Percentiles rank a stretch among this genome's conserved stretches.
phyloP scores from a whole-genome alignment of 2,113 vertebrate genomes.

The Leucoraja erinaceus region DNA sequence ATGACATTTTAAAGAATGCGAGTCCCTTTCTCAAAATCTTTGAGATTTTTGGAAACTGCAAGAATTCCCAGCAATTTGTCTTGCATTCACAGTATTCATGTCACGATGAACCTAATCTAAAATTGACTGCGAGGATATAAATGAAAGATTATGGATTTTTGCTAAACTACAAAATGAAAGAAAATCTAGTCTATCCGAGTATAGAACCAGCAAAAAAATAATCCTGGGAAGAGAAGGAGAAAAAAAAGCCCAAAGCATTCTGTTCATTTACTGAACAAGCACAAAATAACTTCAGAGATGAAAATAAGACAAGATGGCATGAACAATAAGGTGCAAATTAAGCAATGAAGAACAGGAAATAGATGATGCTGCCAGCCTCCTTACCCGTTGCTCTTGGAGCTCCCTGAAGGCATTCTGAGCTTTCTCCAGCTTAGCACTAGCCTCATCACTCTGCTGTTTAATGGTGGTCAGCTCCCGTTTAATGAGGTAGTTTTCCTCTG shows the following conservation, averaged over 20 bases:
- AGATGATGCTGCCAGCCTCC: slow-evolving; percentile 54
- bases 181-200: not conserved
- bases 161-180: not conserved
- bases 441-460: slow-evolving; percentile 94
- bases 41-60: not conserved
- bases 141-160: not conserved
- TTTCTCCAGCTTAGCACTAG: slow-evolving; percentile 86
- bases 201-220: not conserved
- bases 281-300: slow-evolving; percentile 5
- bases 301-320: slow-evolving; percentile 30
- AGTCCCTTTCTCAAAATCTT: not conserved
- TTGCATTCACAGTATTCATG: not conserved
- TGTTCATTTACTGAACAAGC: not conserved
- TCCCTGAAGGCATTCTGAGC: slow-evolving; percentile 85
- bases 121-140: not conserved
- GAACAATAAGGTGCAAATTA: slow-evolving; percentile 31
- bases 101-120: not conserved
- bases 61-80: not conserved
- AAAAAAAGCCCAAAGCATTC: not conserved
- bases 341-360: slow-evolving; percentile 27
- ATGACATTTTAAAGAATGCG: not conserved
- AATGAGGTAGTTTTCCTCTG: slow-evolving; percentile 99
- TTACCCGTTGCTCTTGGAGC: slow-evolving; percentile 91
- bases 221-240: not conserved
- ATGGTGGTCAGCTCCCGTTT: slow-evolving; percentile 97